These are phyloP conservation scores for Bufotes viridis DNA, from an alignment of 2,797 vertebrate genomes.

Conservation along the genomic window DNA sequence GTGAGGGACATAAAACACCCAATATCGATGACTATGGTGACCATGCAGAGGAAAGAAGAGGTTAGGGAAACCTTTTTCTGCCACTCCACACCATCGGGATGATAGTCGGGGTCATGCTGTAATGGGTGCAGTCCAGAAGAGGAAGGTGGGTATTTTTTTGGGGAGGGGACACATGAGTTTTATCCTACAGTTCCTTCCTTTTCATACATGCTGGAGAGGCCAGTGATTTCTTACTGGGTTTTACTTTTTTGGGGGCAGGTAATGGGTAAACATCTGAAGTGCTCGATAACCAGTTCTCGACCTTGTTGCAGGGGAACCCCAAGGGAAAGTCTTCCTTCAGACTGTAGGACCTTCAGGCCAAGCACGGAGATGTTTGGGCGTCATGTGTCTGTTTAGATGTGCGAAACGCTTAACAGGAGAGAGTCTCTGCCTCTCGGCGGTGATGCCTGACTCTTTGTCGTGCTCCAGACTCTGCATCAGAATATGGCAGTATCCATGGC, in stretches of 20 bases:
- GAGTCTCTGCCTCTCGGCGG: constrained; percentile 11
- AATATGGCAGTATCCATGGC: constrained; percentile 45
- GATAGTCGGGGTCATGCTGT: no score
- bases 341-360: not conserved
- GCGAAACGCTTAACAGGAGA: constrained; percentile 17
- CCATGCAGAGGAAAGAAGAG: no score
- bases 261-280: not conserved
- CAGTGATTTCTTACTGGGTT: not conserved
- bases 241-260: no score
- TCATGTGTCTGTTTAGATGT: constrained; percentile 31
- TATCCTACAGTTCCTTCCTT: no score
- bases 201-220: not conserved
- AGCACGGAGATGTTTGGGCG: not conserved
- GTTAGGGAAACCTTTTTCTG: no score
- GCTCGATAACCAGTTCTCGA: not conserved
- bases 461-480: constrained; percentile 21
- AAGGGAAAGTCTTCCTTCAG: not conserved
- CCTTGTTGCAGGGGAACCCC: constrained; percentile 1
- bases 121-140: no score
- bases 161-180: no score
- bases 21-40: no score
- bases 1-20: no score
- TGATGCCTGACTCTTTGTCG: constrained; percentile 23
- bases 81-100: no score
- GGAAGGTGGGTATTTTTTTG: no score